Base-by-base conservation (phyloP, 2,797 vertebrate species). In the Telmatherina bonti region DNA sequence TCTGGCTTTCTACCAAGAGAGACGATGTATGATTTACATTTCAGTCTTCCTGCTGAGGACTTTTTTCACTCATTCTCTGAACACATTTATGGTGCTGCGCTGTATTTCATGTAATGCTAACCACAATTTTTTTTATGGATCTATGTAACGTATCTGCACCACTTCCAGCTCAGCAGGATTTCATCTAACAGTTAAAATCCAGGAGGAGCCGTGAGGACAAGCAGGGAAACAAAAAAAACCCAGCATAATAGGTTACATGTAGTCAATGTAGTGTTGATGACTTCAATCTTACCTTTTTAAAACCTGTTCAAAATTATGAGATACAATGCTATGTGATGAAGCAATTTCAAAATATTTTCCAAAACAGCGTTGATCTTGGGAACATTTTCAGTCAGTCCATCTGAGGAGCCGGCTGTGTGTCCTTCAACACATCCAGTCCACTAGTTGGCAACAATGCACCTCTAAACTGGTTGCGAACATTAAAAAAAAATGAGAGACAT, bases 1-100 rank as follows among this genome's bases (percentile, higher is more conserved):
- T 62, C 70, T 85, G 70, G 63, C 67, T 68, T 66, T 84, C 73
- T 67, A 30, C 64, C 36, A 43, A 45, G 6, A 70, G 51, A 72
- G 38, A 63, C 79, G 31, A 51, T 31, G 30, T n/a, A 68, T 71
- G 65, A 69, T 67, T 70, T 79, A 63, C 54, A 54, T 43, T 56
- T 67, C 18, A 62, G 24, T 20, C 15, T 62, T 65, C n/a, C 51
- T 67, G 64, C 58, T 41, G 72, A 47, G 27, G 33, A 64, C 11
- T n/a, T 9, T 31, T 76, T 70, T 47, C 51, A 22, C 31, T 61
- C 2, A 7, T 55, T 59, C 30, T 49, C 62, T 49, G 22, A 61
- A 49, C 59, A 38, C 30, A 33, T 30, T 58, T 31, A 59, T 26
- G 27, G n/a, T 43, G 22, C 33, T 43, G 58, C 26, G 16, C 36